A percentile compares a stretch with the other conserved stretches of the same genome.
Evolutionary conservation across 2,113 vertebrate species (phyloP).

Genomic region (Scolopax mira): DNA sequence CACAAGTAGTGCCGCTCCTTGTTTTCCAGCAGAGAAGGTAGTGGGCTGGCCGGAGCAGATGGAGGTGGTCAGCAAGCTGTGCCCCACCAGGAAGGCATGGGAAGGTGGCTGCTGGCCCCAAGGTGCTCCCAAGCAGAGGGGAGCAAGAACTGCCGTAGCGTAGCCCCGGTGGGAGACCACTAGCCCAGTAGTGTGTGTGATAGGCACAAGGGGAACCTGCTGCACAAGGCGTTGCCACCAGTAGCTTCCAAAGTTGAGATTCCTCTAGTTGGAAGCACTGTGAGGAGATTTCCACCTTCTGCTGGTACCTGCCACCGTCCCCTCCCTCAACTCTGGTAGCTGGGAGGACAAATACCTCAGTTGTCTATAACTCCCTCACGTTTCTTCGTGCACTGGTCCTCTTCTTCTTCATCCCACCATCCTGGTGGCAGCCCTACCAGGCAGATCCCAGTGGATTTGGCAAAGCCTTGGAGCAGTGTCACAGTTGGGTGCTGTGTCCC

Average conservation of each 20-base stretch:
- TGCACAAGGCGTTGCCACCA: rapidly evolving
- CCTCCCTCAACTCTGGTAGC: not conserved
- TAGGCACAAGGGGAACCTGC: not conserved
- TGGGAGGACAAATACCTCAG: not conserved
- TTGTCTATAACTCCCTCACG: rapidly evolving
- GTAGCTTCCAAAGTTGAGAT: not conserved
- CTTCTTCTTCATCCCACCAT: not conserved
- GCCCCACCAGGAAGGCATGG: not conserved
- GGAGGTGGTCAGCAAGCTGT: rapidly evolving
- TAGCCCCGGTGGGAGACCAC: not conserved
- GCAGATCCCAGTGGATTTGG: not conserved
- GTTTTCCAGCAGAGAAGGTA: not conserved
- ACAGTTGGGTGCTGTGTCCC: not conserved
- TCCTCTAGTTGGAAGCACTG: not conserved
- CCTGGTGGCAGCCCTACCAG: not conserved
- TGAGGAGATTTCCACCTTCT: not conserved
- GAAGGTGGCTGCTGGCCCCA: rapidly evolving
- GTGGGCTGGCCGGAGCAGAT: rapidly evolving
- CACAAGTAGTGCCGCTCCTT: not conserved
- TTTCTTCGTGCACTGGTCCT: not conserved
- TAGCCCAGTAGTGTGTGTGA: rapidly evolving
- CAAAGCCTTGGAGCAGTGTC: not conserved
- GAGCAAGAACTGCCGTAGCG: not conserved
- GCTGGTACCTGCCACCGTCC: not conserved
- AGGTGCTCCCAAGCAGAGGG: not conserved